These are phyloP conservation scores for Cloeon dipterum DNA, from an alignment of 2,888 invertebrate genomes.

Conservation along the genomic window DNA sequence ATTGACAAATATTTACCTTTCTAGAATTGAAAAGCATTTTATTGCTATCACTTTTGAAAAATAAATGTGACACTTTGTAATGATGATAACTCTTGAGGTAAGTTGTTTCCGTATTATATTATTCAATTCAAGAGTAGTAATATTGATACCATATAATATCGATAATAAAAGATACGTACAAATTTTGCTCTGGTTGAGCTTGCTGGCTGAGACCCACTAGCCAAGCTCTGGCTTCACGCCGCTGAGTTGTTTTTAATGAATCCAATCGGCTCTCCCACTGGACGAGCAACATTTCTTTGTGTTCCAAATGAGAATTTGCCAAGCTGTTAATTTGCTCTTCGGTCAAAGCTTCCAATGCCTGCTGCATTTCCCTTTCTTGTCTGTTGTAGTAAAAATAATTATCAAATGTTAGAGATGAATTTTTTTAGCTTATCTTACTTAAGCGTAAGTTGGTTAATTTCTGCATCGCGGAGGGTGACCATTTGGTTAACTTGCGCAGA, in stretches of 20 bases:
- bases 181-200: conserved; percentile 6
- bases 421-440: conserved; percentile 26
- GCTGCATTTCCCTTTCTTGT: conserved; percentile 75
- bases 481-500: conserved; percentile 56
- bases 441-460: conserved; percentile 37
- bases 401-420: not conserved
- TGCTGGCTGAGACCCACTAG: conserved; percentile 30
- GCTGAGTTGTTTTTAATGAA: conserved; percentile 62
- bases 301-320: conserved; percentile 28
- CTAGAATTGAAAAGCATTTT: too few relatives aligned
- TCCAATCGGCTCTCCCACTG: conserved; percentile 58
- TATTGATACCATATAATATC: too few relatives aligned
- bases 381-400: conserved; percentile 22
- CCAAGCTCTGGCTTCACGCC: conserved; percentile 72
- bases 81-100: too few relatives aligned
- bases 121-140: too few relatives aligned
- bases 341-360: conserved; percentile 56
- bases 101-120: too few relatives aligned
- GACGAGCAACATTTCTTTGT: conserved; percentile 37
- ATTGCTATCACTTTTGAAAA: too few relatives aligned
- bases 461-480: conserved; percentile 44
- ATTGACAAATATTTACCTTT: too few relatives aligned
- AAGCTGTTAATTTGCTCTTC: conserved; percentile 70
- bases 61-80: too few relatives aligned
- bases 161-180: too few relatives aligned